A percentile compares a stretch with the other conserved stretches of the same genome.
Evolutionary conservation across 1,140 invertebrate species (phyloP).

Genomic region (Sinella curviseta): DNA sequence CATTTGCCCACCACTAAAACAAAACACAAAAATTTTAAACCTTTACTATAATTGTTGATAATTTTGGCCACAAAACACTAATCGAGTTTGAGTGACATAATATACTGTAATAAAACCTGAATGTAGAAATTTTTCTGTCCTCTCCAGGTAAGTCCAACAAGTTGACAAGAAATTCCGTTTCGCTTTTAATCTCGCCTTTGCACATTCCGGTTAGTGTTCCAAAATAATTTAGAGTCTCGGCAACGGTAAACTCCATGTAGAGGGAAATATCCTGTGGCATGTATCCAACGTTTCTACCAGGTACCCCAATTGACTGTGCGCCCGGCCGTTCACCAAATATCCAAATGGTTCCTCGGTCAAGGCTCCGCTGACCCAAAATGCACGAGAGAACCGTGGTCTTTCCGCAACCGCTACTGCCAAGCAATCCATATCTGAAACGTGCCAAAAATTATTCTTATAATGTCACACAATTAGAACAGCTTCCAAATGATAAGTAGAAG

Average conservation of each 20-base stretch:
- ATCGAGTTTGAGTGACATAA: too few relatives aligned
- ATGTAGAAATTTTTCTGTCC: neutral
- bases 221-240: constrained; percentile 92
- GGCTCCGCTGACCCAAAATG: constrained; percentile 53
- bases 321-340: constrained; percentile 55
- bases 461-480: neutral
- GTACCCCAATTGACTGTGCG: constrained; percentile 52
- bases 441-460: constrained; percentile 10
- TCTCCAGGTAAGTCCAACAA: neutral
- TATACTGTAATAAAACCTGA: too few relatives aligned
- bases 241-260: constrained; percentile 89
- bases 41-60: too few relatives aligned
- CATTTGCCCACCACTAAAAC: constrained; percentile 82
- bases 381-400: constrained; percentile 56
- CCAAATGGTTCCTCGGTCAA: constrained; percentile 53
- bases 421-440: constrained; percentile 55
- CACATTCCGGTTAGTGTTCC: constrained; percentile 90
- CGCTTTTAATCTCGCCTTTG: constrained; percentile 48
- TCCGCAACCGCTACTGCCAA: constrained; percentile 54
- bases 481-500: neutral
- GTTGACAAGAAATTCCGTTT: neutral
- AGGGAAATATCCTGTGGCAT: constrained; percentile 71
- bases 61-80: too few relatives aligned
- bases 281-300: constrained; percentile 45
- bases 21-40: too few relatives aligned